Evolutionary conservation across 2,888 invertebrate species (phyloP), one percentile per base, ranked within the genome.

Genomic region (Drosophila seclusa): DNA sequence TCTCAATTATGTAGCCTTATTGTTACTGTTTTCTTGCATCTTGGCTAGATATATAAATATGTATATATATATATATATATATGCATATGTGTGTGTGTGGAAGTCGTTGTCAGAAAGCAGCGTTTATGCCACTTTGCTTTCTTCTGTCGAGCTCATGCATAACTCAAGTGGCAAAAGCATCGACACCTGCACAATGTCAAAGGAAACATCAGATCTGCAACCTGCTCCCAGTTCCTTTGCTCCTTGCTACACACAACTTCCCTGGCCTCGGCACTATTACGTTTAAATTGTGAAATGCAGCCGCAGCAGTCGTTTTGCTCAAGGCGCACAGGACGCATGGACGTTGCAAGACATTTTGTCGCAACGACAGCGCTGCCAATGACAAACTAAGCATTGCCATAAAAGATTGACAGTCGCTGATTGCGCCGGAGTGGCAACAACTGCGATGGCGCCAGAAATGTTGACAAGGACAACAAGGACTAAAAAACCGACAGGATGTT

Each of bases 401-500:
- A 86, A 69, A 24, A 86, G 87, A 87, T 87, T 87, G 89, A 87
- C 87, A 88, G 70, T 71, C 82, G 83, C 83, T 87, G 87, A 87
- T 87, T 87, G 89, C 83, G 69, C 76, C 57, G 57, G 63, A 63
- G 76, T 70, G 60, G 68, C 67, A 65, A 68, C 75, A 72, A 65
- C 69, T 71, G 77, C 52, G 55, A 59, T 72, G 67, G 71, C 73
- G 55, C 45, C 45, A 61, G 31, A 31, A 65, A 68, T 68, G 60
- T 59, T 68, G 74, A 69, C 52, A 52, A 65, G 59, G 62, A 21
- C 54, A 38, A 29, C 50, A 38, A 50, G 29, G 40, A 16, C 31
- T 42, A 64, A 31, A 11, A 32, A 54, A 32, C 32, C 36, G 55
- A 24, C 70, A 78, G 87, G 74, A 82, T 78, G 75, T 73, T 89